Evolutionary conservation across 2,797 vertebrate species (phyloP).

Genomic region (Tolypeutes matacus): DNA sequence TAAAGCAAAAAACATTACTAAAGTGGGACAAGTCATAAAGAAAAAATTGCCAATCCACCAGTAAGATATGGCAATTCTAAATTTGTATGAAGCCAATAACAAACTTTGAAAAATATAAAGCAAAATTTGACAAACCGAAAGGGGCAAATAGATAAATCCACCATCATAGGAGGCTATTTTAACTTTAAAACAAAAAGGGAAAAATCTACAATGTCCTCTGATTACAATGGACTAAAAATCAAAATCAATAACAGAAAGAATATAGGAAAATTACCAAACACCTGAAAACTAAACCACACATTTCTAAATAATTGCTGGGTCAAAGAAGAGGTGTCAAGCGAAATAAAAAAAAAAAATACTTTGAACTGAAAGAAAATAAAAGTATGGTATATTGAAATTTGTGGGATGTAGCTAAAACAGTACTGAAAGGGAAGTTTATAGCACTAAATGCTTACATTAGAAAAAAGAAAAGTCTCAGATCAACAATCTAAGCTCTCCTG

Average conservation of each 20-base stretch:
- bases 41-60: background rate
- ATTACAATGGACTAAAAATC: background rate
- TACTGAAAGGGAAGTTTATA: background rate
- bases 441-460: background rate
- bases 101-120: conserved; percentile 1
- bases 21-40: background rate
- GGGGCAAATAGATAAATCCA: background rate
- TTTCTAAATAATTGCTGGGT: background rate
- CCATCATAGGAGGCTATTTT: background rate
- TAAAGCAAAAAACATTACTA: background rate
- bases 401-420: background rate
- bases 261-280: background rate
- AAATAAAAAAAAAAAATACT: background rate
- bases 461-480: background rate
- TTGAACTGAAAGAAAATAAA: background rate
- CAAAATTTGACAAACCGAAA: background rate
- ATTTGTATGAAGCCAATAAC: background rate
- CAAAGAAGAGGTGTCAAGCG: background rate
- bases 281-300: background rate
- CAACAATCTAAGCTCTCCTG: background rate
- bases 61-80: background rate
- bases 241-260: background rate
- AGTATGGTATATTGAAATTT: background rate
- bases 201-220: background rate
- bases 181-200: conserved; percentile 22